Percentiles rank a stretch among this genome's conserved stretches.
Evolutionary conservation across 2,888 invertebrate species (phyloP).

Genomic region (Thymelicus acteon): DNA sequence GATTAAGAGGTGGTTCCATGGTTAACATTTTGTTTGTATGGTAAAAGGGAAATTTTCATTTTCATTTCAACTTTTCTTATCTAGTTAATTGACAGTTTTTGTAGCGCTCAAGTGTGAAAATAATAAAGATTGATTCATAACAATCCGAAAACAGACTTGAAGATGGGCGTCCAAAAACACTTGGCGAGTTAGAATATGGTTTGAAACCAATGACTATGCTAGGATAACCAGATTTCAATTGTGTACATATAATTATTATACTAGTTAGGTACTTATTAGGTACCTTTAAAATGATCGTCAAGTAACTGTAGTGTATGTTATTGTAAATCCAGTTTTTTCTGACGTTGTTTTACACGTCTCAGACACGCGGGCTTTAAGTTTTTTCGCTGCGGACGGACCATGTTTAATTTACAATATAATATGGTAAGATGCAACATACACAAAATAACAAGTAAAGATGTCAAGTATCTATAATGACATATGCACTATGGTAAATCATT

Average conservation of each 20-base stretch:
- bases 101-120: no score
- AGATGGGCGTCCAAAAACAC: no score
- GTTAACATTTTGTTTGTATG: no score
- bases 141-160: no score
- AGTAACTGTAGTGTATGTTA: constrained; percentile 14
- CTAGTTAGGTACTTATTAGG: no score
- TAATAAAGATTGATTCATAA: no score
- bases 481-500: not conserved
- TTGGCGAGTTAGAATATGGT: no score
- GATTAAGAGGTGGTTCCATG: no score
- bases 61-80: no score
- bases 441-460: constrained; percentile 14
- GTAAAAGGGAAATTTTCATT: no score
- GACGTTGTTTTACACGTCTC: constrained; percentile 11
- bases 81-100: no score
- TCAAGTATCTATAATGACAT: not conserved
- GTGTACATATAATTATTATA: not conserved
- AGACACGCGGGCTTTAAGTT: constrained; percentile 7
- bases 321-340: constrained; percentile 5
- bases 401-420: constrained; percentile 31
- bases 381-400: constrained; percentile 11
- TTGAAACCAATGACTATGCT: not conserved
- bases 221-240: constrained; percentile 23
- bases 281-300: not conserved
- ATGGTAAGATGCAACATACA: constrained; percentile 12